Conservation (phyloP, 53 echinoderm and acorn worm genomes). For the Actinopyga echinites region DNA sequence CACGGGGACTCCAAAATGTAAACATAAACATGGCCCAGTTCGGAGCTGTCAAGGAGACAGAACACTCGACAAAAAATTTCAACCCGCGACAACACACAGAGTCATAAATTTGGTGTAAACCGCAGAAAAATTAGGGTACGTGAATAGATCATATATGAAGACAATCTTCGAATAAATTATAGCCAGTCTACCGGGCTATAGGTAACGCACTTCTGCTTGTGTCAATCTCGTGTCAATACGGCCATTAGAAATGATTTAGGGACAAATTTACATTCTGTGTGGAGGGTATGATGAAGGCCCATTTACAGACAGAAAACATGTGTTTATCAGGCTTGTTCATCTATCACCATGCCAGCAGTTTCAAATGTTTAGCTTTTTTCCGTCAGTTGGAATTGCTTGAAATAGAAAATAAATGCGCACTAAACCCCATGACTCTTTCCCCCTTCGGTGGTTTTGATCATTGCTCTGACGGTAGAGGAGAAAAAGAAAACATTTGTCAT, state of each 20-base stretch:
- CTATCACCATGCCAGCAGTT: conserved; percentile 17
- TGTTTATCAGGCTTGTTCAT: conserved; percentile 30
- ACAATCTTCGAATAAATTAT: conserved; percentile 34
- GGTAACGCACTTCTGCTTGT: conserved; percentile 18
- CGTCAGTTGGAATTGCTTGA: too few species aligned
- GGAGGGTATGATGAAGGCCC: conserved; percentile 22
- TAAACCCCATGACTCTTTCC: too few species aligned
- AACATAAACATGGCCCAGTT: conserved; percentile 45
- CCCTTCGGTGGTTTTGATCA: too few species aligned
- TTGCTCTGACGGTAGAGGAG: too few species aligned
- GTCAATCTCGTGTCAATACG: conserved; percentile 31
- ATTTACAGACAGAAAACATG: conserved; percentile 19
- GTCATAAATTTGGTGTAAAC: conserved; percentile 28
- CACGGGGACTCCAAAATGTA: conserved; percentile 34
- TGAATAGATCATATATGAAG: conserved; percentile 33
- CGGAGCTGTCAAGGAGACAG: neutral
- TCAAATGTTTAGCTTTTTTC: neutral
- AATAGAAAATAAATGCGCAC: too few species aligned
- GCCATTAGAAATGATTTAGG: conserved; percentile 39
- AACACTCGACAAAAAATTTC: neutral
- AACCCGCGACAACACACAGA: neutral
- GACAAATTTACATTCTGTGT: conserved; percentile 12
- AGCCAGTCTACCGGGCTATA: neutral
- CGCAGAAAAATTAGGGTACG: conserved; percentile 15
- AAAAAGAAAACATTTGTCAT: too few species aligned